Base-by-base conservation (phyloP, 2,113 vertebrate species). In the Mus pahari region DNA sequence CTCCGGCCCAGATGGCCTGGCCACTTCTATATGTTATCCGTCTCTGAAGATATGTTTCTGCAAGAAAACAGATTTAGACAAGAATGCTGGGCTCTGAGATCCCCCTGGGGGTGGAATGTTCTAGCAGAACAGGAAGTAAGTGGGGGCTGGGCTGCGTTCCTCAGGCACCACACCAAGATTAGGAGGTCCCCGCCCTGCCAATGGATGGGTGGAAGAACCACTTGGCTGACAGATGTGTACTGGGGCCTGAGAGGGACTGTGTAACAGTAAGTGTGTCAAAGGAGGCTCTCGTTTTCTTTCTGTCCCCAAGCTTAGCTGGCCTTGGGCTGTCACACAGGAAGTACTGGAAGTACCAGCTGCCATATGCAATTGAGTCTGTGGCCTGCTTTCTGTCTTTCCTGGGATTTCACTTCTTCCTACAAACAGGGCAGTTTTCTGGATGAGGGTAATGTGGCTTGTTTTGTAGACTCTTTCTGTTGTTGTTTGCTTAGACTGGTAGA, bases 71-170 rank as follows among this genome's bases (percentile, higher is more conserved):
- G 89, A 70, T 71, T 70, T 42, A 26, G 4, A 1, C 36, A 22
- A 12, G 86, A 36, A 71, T 0, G 16, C 39, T 14, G 64, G 70
- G 93, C 53, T 60, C 92, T 13, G 60, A 74, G 74, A 42, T 28
- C 68, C 81, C 66, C 36, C 53, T 73, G 68, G 9, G 70, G 91
- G 86, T 71, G 33, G 19, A 26, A 50, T 96, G 94, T 88, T 89
- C 64, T 58, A 13, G 33, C 16, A 45, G 92, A 60, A 74, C 94
- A 96, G 93, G 96, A 94, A 84, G 89, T 31, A 45, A 83, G 90
- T 31, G 31, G 84, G 74, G 66, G 91, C 81, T 9, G 77, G 75
- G 86, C 74, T 26, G 11, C 0, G 31, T 36, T n/a, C 45, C 77
- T 70, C 58, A 95, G 50, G 62, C 81, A 58, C 45, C 1, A 0